Evolutionary conservation across 2,113 vertebrate genomes (phyloP), one percentile per base, ranked within the genome.

Genomic region (Sinocyclocheilus rhinocerous): DNA sequence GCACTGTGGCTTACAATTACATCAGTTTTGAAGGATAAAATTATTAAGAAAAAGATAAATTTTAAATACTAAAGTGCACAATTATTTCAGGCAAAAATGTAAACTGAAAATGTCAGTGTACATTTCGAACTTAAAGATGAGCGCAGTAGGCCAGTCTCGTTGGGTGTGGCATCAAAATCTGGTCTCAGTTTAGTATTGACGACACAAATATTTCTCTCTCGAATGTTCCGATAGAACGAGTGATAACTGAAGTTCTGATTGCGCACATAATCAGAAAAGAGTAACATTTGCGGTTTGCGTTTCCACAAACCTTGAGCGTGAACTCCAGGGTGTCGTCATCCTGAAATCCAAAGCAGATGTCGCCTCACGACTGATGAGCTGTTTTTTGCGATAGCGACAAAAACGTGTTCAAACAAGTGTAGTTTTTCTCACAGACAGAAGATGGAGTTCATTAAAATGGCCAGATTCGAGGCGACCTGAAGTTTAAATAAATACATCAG

Each of bases 281-380:
- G 63, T 48, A 78, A 86, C 33, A 72, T 50, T 70, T 76, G 67
- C 39, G 84, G 76, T 84, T 86, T 87, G 85, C n/a, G n/a, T 70
- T 83, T 84, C 20, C 15, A 15, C 81, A 78, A 73, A 76, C 77
- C 80, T 67, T 82, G 59, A n/a, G 39, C 45, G 18, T 86, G 76
- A 84, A 83, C 72, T 82, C 24, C 67, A n/a, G 79, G 24, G 70
- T 79, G 29, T 59, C 33, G 61, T 81, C 81, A 63, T 55, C 69
- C 80, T 26, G 78, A 59, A 67, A 89, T 85, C 67, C 76, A 50
- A 85, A 90, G 79, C 88, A 91, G 88, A 90, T 91, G 88, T 87
- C 87, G 76, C 24, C 80, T 89, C 69, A 16, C 63, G 87, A 82
- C 81, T 84, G 76, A 82, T 52, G 39, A 76, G 63, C 24, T 77